phyloP scores from a whole-genome alignment of 2,113 vertebrate species.

The Cololabis saira region DNA sequence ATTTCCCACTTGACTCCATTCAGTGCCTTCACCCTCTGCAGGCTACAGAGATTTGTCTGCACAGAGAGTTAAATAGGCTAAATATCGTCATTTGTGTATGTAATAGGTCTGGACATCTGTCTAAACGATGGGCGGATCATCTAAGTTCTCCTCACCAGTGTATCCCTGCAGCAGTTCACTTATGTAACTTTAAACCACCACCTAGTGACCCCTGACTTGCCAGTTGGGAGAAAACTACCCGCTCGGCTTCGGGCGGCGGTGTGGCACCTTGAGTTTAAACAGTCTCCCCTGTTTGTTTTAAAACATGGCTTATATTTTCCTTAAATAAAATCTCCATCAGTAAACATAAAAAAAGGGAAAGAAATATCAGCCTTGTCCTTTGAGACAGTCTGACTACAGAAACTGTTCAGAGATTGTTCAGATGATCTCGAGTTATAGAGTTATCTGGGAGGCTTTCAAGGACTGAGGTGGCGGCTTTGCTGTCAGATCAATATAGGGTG shows the following conservation, averaged over 20 bases:
- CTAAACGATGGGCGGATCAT: neutral
- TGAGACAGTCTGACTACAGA: neutral
- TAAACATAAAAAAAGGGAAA: conserved; percentile 3
- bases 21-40: conserved; percentile 20
- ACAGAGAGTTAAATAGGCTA: neutral
- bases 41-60: neutral
- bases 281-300: conserved; percentile 51
- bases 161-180: neutral
- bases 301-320: conserved; percentile 69
- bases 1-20: conserved; percentile 55
- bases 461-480: conserved; percentile 4
- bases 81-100: conserved; percentile 1
- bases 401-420: no score
- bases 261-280: conserved; percentile 59
- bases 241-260: conserved; percentile 43
- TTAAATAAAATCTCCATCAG: conserved; percentile 34
- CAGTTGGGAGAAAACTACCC: conserved; percentile 47
- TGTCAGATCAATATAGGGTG: conserved; percentile 49
- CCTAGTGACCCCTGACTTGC: conserved; percentile 5
- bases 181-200: conserved; percentile 1
- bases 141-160: neutral
- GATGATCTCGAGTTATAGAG: no score
- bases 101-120: neutral
- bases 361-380: conserved; percentile 2
- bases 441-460: conserved; percentile 14